These are phyloP conservation scores for Drosophila paramelanica DNA, from an alignment of 2,888 invertebrate species.

Conservation along the genomic window DNA sequence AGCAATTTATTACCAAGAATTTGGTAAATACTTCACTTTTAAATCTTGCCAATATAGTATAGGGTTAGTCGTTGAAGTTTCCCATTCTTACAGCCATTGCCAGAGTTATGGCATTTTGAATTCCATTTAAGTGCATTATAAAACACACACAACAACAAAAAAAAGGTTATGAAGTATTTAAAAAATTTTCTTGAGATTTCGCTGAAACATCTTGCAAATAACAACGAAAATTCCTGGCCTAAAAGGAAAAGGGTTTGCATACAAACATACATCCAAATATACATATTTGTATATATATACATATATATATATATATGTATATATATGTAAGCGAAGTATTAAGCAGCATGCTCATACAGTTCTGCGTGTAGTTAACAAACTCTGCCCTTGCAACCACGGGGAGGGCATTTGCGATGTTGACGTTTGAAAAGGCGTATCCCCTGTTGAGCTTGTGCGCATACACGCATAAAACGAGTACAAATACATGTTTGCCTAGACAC, in stretches of 20 bases:
- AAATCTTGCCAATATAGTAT: constrained; percentile 23
- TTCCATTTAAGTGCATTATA: constrained; percentile 74
- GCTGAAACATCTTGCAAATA: constrained; percentile 67
- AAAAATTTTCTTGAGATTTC: constrained; percentile 78
- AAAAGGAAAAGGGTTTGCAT: constrained; percentile 56
- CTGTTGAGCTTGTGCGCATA: constrained; percentile 44
- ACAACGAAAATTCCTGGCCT: constrained; percentile 65
- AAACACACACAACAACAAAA: constrained; percentile 35
- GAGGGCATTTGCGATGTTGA: constrained; percentile 26
- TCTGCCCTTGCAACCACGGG: constrained; percentile 43
- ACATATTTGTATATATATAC: background rate
- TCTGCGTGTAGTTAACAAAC: constrained; percentile 20
- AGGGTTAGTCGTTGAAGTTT: constrained; percentile 33
- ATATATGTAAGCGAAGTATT: constrained; percentile 10
- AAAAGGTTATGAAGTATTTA: constrained; percentile 71
- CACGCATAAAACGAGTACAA: constrained; percentile 15
- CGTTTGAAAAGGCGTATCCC: constrained; percentile 50
- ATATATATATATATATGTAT: background rate
- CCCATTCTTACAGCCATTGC: constrained; percentile 51
- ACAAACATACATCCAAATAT: constrained; percentile 2
- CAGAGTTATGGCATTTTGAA: constrained; percentile 65
- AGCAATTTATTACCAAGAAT: constrained; percentile 44
- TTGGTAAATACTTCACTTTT: constrained; percentile 50
- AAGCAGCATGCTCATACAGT: constrained; percentile 34
- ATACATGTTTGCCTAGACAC: constrained; percentile 53